Evolutionary conservation across 2,113 vertebrate species (phyloP).

Genomic region (Physeter macrocephalus): DNA sequence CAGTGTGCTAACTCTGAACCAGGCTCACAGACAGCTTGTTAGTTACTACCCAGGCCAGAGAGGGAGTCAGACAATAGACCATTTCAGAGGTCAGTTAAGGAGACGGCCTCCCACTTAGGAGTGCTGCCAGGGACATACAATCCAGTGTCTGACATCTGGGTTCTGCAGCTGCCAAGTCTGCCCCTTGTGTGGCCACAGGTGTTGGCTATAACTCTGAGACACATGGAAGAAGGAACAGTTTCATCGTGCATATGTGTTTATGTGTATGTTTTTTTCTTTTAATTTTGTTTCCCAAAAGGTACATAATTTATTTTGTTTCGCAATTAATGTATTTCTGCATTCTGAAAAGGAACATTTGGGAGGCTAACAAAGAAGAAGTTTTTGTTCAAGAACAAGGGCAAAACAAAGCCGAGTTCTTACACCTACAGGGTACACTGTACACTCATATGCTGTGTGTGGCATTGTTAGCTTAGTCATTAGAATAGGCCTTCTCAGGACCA

Average conservation of each 20-base stretch:
- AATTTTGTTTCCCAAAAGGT: slow-evolving; percentile 43
- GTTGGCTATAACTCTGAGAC: slow-evolving; percentile 33
- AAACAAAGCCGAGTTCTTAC: slow-evolving; percentile 35
- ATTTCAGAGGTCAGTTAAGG: slow-evolving; percentile 59
- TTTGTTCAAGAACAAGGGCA: slow-evolving; percentile 21
- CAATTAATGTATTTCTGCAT: slow-evolving; percentile 16
- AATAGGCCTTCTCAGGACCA: neutral
- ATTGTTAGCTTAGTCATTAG: neutral
- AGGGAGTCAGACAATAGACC: neutral
- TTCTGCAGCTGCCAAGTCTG: slow-evolving; percentile 39
- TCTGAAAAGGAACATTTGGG: slow-evolving; percentile 32
- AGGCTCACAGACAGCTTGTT: slow-evolving; percentile 15
- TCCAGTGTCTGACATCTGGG: slow-evolving; percentile 38
- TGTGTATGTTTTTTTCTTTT: neutral
- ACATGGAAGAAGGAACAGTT: slow-evolving; percentile 9
- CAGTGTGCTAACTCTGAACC: slow-evolving; percentile 12
- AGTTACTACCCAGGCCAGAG: slow-evolving; percentile 9
- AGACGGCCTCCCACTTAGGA: slow-evolving; percentile 32
- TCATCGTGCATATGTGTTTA: neutral
- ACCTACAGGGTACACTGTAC: neutral
- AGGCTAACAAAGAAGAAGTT: slow-evolving; percentile 3
- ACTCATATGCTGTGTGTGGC: neutral
- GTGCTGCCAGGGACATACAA: slow-evolving; percentile 23
- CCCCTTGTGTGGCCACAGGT: slow-evolving; percentile 50
- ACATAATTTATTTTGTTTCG: slow-evolving; percentile 32